Percentiles rank a stretch among this genome's conserved stretches.
These are phyloP conservation scores for Hippopotamus amphibius DNA, from an alignment of 2,113 vertebrate species.

Conservation along the genomic window DNA sequence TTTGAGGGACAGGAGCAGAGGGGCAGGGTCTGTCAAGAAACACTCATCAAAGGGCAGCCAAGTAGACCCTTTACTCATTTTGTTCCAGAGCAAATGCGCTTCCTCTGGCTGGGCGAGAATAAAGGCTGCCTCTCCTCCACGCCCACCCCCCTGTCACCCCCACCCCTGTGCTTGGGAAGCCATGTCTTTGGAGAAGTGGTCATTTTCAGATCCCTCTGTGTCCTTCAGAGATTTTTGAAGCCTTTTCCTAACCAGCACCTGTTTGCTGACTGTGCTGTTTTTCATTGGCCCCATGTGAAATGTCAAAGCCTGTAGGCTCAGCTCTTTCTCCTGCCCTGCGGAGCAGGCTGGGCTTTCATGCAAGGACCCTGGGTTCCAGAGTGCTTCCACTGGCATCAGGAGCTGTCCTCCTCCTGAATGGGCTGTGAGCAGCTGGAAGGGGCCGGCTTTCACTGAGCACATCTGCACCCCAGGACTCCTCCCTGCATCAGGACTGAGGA, in stretches of 20 bases:
- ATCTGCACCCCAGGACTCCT: neutral
- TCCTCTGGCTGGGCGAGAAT: neutral
- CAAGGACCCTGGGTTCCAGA: neutral
- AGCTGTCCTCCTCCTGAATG: fast-evolving
- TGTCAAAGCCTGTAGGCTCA: neutral
- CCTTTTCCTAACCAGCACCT: neutral
- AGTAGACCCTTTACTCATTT: neutral
- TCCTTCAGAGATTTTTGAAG: neutral
- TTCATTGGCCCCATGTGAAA: neutral
- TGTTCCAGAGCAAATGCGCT: neutral
- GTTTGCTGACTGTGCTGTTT: neutral
- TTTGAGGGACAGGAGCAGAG: neutral
- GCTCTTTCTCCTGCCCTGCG: neutral
- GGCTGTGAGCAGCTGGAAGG: neutral
- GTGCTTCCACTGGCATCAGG: neutral
- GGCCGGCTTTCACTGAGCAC: neutral
- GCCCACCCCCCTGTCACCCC: neutral
- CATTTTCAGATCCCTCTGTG: neutral
- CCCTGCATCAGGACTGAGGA: neutral
- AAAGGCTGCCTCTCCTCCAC: neutral
- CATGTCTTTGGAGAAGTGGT: neutral
- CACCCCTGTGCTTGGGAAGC: neutral
- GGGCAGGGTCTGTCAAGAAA: too few relatives aligned
- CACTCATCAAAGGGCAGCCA: too few relatives aligned
- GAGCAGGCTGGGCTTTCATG: neutral